These are phyloP conservation scores for Craterocephalus amniculus DNA, from an alignment of 2,797 vertebrate species.

Conservation along the genomic window DNA sequence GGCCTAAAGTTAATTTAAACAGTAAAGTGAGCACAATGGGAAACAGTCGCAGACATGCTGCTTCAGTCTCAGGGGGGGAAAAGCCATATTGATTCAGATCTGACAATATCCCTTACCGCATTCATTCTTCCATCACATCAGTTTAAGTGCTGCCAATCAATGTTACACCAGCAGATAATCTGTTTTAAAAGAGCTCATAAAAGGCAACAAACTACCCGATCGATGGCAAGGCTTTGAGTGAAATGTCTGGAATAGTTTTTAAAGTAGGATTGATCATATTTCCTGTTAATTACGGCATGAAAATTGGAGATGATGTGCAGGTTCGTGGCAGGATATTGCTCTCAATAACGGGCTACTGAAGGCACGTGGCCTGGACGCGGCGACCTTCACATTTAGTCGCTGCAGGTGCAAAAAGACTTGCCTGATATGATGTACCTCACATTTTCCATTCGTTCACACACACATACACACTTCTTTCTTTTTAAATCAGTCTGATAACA, in stretches of 20 bases:
- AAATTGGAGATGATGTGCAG: slow-evolving; percentile 61
- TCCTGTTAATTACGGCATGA: slow-evolving; percentile 49
- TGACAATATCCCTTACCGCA: slow-evolving; percentile 46
- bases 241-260: slow-evolving; percentile 39
- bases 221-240: slow-evolving; percentile 52
- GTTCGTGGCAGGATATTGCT: slow-evolving; percentile 47
- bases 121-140: slow-evolving; percentile 34
- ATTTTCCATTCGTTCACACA: slow-evolving; percentile 16
- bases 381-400: slow-evolving; percentile 42
- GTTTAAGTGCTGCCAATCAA: slow-evolving; percentile 65
- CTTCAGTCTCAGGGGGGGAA: neutral
- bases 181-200: slow-evolving; percentile 52
- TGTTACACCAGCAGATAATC: slow-evolving; percentile 57
- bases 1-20: neutral
- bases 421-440: slow-evolving; percentile 5
- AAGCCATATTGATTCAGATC: slow-evolving; percentile 51
- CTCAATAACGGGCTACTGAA: slow-evolving; percentile 40
- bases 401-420: slow-evolving; percentile 23
- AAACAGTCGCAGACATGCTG: neutral
- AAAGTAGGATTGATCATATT: slow-evolving; percentile 44
- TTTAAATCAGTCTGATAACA: slow-evolving; percentile 40
- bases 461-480: neutral
- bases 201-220: slow-evolving; percentile 53
- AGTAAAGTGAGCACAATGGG: neutral
- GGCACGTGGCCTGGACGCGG: slow-evolving; percentile 35